Base-by-base conservation (phyloP, 2,113 vertebrate species). In the Vombatus ursinus region DNA sequence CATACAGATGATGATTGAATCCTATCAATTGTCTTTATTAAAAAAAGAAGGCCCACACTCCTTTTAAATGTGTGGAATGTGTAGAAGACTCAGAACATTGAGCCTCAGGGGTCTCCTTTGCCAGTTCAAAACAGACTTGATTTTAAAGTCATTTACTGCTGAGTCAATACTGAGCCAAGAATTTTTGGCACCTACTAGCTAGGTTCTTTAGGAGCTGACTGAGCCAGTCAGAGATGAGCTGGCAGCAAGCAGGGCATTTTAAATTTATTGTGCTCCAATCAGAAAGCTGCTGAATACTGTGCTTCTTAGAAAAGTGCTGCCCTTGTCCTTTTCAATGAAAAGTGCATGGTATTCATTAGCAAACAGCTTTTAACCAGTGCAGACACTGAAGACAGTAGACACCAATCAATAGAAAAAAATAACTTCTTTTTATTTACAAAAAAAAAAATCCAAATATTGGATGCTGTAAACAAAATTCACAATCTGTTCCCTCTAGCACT, bases 401-500 rank as follows among this genome's bases (percentile, higher is more conserved):
- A 98, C 98, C 96, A 97, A 99, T 98, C 97, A 98, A 98, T 99
- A 99, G 99, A 99, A 99, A 99, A 99, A 99, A 99, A 99, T 99
- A 99, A 99, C 98, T 98, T 99, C 98, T 99, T 99, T 99, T 99
- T 99, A 99, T 99, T 99, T 99, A 99, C 99, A 99, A 98, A 98
- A 98, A 97, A 96, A 93, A 98, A 98, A 99, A 99, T 99, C 99
- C 99, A 99, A 99, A 99, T 99, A 99, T 99, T 99, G 99, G 99
- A 99, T 99, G 98, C 98, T 99, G 99, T 99, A 99, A 99, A 99
- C 99, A 99, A 99, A 99, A 99, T 99, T 99, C 98, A 99, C 99
- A 99, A 99, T 99, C 98, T 99, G 98, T 98, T 99, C 98, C 98
- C 98, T 99, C 98, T 98, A 98, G 97, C 95, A 96, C 96, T 98